Conservation (phyloP, 2,113 vertebrate species). For the Chinchilla lanigera region DNA sequence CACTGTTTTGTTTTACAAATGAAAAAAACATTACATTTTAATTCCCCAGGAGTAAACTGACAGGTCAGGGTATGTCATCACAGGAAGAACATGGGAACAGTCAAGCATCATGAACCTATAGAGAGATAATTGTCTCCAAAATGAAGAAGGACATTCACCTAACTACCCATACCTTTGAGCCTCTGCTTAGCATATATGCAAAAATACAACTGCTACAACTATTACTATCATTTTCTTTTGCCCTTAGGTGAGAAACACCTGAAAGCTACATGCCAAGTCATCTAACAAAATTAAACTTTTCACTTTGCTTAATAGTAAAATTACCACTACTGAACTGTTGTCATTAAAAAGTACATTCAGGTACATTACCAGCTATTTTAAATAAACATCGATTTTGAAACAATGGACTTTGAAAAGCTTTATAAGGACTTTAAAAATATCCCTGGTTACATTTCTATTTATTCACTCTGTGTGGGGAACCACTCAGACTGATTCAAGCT, state of each 20-base stretch:
- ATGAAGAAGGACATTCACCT: slow-evolving; percentile 73
- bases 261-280: slow-evolving; percentile 87
- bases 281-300: slow-evolving; percentile 83
- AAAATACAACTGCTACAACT: slow-evolving; percentile 81
- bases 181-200: slow-evolving; percentile 84
- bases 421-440: slow-evolving; percentile 71
- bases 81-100: slow-evolving; percentile 64
- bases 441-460: slow-evolving; percentile 83
- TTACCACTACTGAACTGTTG: slow-evolving; percentile 81
- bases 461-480: background rate
- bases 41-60: slow-evolving; percentile 73
- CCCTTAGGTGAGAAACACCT: slow-evolving; percentile 81
- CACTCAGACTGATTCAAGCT: no score
- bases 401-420: slow-evolving; percentile 77
- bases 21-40: slow-evolving; percentile 76
- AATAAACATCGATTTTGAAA: slow-evolving; percentile 83
- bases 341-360: slow-evolving; percentile 85
- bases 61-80: slow-evolving; percentile 67
- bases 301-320: slow-evolving; percentile 83
- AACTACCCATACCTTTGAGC: slow-evolving; percentile 48
- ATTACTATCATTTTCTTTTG: slow-evolving; percentile 83
- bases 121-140: slow-evolving; percentile 80
- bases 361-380: slow-evolving; percentile 82
- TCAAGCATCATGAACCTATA: slow-evolving; percentile 37
- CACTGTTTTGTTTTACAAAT: slow-evolving; percentile 34